Evolutionary conservation across 2,113 vertebrate genomes (phyloP), one percentile per base, ranked within the genome.

Genomic region (Delphinapterus leucas): DNA sequence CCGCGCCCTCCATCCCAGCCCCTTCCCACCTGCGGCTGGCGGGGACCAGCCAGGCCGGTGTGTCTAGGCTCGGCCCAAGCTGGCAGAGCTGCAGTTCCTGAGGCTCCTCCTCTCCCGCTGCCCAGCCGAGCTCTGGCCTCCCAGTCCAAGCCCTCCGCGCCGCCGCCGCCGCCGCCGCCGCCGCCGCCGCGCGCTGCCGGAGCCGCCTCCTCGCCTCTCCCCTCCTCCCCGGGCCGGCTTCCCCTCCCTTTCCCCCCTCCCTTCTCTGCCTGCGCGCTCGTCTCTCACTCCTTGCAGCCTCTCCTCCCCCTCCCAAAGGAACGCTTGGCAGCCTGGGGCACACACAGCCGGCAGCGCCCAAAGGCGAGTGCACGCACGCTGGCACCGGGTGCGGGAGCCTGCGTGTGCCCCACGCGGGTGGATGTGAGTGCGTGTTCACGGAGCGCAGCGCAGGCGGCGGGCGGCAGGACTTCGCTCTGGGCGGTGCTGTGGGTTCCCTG

Each of bases 1-100:
- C 92, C 95, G 89, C 74, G 14, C 33, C 44, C 67, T 71, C 49
- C 53, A 63, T 20, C 73, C 93, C 94, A 55, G 85, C 33, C 95
- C 95, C 88, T 95, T 97, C 97, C 97, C 97, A 97, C 98, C 98
- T 98, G 98, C 96, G 86, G 98, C 98, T 96, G 97, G 88, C 94
- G 93, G 7, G 86, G 77, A 88, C 85, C 85, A 98, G 97, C 96
- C 98, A 97, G 97, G 94, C 97, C 95, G 85, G 94, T 77, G 79
- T 93, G 71, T 79, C 85, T 53, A 41, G 88, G 82, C 86, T 98
- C 73, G 73, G 97, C 97, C 96, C 88, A n/a, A 91, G 88, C 96
- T 47, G 79, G 85, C 95, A 82, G 91, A 38, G 96, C 85, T 88
- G 97, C 97, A 49, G 96, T 49, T 61, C 33, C 96, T 97, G 97